These are phyloP conservation scores for Anarrhichthys ocellatus DNA, from an alignment of 2,113 vertebrate genomes.

Conservation along the genomic window DNA sequence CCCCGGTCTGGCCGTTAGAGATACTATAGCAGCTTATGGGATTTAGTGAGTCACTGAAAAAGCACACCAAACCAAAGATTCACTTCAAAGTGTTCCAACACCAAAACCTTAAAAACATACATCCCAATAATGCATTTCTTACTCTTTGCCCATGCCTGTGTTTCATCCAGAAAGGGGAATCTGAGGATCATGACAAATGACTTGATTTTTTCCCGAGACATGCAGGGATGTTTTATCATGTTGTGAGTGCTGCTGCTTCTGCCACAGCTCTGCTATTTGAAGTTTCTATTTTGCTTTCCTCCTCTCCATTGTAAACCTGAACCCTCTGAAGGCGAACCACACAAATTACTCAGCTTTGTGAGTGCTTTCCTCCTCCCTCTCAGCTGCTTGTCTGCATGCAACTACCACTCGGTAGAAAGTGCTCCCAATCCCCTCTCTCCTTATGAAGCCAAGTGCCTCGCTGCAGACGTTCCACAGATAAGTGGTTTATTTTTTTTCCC, in stretches of 20 bases:
- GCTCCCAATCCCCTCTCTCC: conserved; percentile 69
- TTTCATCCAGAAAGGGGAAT: conserved; percentile 45
- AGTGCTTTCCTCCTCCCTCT: conserved; percentile 63
- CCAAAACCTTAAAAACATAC: conserved; percentile 64
- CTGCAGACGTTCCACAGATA: conserved; percentile 68
- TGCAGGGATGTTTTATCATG: conserved; percentile 17
- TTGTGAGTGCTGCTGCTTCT: conserved; percentile 33
- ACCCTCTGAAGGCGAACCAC: conserved; percentile 62
- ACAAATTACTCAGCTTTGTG: conserved; percentile 56
- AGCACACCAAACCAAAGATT: conserved; percentile 57
- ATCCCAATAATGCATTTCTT: conserved; percentile 55
- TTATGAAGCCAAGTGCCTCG: conserved; percentile 68
- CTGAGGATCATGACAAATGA: conserved; percentile 51
- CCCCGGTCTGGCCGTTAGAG: conserved; percentile 77
- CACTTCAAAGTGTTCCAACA: conserved; percentile 72
- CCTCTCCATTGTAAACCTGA: conserved; percentile 68
- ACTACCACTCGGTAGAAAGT: conserved; percentile 65
- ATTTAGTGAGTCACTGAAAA: conserved; percentile 75
- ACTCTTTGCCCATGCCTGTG: conserved; percentile 32
- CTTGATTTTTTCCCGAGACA: conserved; percentile 25
- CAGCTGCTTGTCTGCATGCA: conserved; percentile 66
- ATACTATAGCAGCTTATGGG: conserved; percentile 78
- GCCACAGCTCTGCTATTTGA: conserved; percentile 53
- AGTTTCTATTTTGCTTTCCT: conserved; percentile 48
- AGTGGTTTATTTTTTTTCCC: conserved; percentile 58